Base-by-base conservation (phyloP, 2,888 invertebrate species). In the Andrena trimmerana region DNA sequence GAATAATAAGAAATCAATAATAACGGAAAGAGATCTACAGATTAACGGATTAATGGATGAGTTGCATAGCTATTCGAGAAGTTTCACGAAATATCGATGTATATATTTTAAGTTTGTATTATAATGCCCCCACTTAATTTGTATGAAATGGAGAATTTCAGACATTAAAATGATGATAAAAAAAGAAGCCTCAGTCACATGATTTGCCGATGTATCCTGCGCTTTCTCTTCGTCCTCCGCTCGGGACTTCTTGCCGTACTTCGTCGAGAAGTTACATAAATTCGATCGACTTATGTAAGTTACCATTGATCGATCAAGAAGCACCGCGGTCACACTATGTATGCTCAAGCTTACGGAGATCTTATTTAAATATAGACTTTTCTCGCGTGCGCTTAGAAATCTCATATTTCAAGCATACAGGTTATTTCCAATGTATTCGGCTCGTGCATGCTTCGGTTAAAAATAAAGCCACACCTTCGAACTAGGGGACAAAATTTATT, bases 81-180 rank as follows among this genome's bases (percentile, higher is more conserved):
- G 90, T 92, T 92, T 93, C 89, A 91, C 89, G 90, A 92, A 90
- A 92, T 93, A 93, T 93, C 90, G 92, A 93, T 93, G 93, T 93
- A 93, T 93, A 93, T 93, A 93, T 92, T 92, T 93, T 92, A 93
- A 93, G 93, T 93, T 93, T 93, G 93, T 93, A 93, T 93, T 92
- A 93, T 93, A 93, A 93, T 91, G 91, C 91, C 90, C 88, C 89
- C 90, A 93, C 92, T 93, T 92, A 92, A 92, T 93, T 93, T 93
- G 92, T 93, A 93, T 93, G 92, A 93, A 92, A 93, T 92, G 91
- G 88, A 92, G 90, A 92, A 92, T 93, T 92, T 93, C 92, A 78
- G 77, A 81, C 85, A 93, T 93, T 93, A 92, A 93, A 93, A 91
- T 90, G 91, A 93, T 92, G 90, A 93, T 29, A 71, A 86, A 88